Percentiles rank a stretch among this genome's conserved stretches.
These are phyloP conservation scores for Zophobas atratus DNA, from an alignment of 1,140 invertebrate species.

Conservation along the genomic window DNA sequence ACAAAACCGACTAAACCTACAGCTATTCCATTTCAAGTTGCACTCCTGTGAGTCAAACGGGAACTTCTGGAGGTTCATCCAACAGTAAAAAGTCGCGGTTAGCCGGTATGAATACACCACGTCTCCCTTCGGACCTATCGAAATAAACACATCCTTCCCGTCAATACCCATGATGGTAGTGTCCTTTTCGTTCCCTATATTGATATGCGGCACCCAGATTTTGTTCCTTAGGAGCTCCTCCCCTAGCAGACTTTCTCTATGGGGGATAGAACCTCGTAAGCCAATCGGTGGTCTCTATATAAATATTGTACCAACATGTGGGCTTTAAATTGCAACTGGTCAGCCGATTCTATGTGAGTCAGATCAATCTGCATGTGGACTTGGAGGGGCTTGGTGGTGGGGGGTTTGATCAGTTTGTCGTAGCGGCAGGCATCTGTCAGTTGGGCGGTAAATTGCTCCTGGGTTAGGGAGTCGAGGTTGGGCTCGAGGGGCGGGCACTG, in stretches of 20 bases:
- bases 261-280: constrained; percentile 78
- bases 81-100: constrained; percentile 85
- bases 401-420: constrained; percentile 79
- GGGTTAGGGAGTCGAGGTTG: constrained; percentile 69
- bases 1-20: constrained; percentile 71
- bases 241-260: constrained; percentile 78
- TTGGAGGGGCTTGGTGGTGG: constrained; percentile 56
- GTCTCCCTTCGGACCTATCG: constrained; percentile 82
- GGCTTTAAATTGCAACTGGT: constrained; percentile 81
- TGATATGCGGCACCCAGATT: constrained; percentile 88
- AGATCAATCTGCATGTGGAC: constrained; percentile 64
- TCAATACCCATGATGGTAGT: constrained; percentile 83
- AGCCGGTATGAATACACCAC: constrained; percentile 83
- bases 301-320: constrained; percentile 84
- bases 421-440: constrained; percentile 83
- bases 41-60: constrained; percentile 89
- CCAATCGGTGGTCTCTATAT: constrained; percentile 80
- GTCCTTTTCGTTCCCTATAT: constrained; percentile 86
- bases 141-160: constrained; percentile 84
- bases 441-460: constrained; percentile 79
- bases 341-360: constrained; percentile 65
- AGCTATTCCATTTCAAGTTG: constrained; percentile 84
- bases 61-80: constrained; percentile 88
- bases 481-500: not conserved
- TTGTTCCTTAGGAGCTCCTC: constrained; percentile 78